Evolutionary conservation across 2,797 vertebrate genomes (phyloP), one percentile per base, ranked within the genome.

Genomic region (Chaunax sp.): DNA sequence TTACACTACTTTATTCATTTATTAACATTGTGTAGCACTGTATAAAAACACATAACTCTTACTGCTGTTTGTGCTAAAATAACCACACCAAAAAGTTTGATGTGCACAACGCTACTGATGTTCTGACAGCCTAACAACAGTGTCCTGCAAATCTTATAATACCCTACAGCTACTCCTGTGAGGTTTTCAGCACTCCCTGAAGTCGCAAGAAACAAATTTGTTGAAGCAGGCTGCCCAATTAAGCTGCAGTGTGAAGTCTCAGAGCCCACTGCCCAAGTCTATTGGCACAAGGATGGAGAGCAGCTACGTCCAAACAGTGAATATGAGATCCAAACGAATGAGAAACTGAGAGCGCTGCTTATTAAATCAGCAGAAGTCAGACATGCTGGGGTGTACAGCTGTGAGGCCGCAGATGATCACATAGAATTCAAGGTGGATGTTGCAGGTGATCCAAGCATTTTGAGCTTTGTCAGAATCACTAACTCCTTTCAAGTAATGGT

Each of bases 341-440:
- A 95, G 1, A 81, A 60, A 0, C 72, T 84, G 49, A 94, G 85
- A 87, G 90, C 81, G 45, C 84, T 97, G 82, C 82, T 95, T 75
- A 92, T 97, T 76, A 87, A 93, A 11, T 90, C 93, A 0, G 94
- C 95, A 64, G 92, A 82, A 86, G 81, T 91, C 26, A 90, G 85
- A 15, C 93, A 96, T 1, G 89, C 94, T 0, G 97, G 96, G 23
- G 81, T 96, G 44, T 97, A 95, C 16, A 94, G 95, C 91, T 98
- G 96, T 12, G 94, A 96, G 1, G 92, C 93, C 0, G 90, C 92
- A 18, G 93, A 97, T 3, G 96, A 97, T 88, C 94, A 85, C 0
- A 94, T 96, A 87, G 94, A 93, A 90, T 98, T 97, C 92, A 96
- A 95, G 20, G 90, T 99, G 91, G 94, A 94, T 92, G 92, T 94